Conservation (phyloP, 2,797 vertebrate genomes). For the Taeniopygia guttata region DNA sequence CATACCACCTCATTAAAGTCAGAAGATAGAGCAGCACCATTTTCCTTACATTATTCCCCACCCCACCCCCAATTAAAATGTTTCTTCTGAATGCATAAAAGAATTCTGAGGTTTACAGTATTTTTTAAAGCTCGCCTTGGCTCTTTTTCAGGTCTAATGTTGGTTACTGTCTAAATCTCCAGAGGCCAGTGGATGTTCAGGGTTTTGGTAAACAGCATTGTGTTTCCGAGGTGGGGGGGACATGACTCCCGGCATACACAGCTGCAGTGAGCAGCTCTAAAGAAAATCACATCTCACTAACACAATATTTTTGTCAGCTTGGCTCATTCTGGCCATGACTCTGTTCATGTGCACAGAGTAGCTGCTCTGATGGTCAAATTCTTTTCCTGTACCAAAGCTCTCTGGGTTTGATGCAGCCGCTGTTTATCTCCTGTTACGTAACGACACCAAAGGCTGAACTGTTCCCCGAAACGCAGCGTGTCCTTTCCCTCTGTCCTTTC, state of each 20-base stretch:
- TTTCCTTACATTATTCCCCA: background rate
- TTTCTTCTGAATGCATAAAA: background rate
- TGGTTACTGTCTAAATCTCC: background rate
- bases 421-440: background rate
- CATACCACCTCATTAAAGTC: constrained; percentile 24
- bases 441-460: background rate
- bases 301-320: background rate
- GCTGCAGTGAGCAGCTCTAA: background rate
- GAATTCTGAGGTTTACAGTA: background rate
- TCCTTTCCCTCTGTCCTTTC: background rate
- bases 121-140: background rate
- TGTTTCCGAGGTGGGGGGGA: background rate
- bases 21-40: background rate
- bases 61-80: background rate
- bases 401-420: background rate
- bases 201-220: background rate
- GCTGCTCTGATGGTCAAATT: background rate
- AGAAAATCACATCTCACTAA: background rate
- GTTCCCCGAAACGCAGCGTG: background rate
- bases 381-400: background rate
- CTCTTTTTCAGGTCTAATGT: background rate
- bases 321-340: background rate
- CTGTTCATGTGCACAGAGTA: background rate
- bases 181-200: background rate
- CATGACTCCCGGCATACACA: fast-evolving